phyloP scores from a whole-genome alignment of 2,888 invertebrate genomes.

The Bombylius discolor region DNA sequence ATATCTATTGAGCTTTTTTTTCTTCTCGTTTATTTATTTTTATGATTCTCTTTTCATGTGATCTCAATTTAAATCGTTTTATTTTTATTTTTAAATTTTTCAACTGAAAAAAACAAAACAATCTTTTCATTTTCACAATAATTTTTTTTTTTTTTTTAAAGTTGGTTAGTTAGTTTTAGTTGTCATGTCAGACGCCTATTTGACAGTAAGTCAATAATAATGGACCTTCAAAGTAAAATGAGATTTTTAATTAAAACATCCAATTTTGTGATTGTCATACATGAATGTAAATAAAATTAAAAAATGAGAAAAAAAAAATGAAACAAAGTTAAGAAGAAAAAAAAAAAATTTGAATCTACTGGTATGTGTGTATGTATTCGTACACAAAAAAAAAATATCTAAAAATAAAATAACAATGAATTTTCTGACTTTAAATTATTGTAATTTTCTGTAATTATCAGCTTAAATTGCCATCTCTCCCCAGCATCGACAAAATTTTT shows the following conservation, averaged over 20 bases:
- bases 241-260: constrained; percentile 7
- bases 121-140: not conserved
- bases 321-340: not conserved
- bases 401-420: not conserved
- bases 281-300: not conserved
- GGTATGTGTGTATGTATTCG: no score
- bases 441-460: constrained; percentile 7
- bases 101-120: no score
- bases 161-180: not conserved
- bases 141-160: not conserved
- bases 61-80: no score
- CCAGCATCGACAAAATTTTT: not conserved
- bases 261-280: not conserved
- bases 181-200: constrained; percentile 6
- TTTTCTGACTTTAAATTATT: constrained; percentile 2
- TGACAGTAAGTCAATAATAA: constrained; percentile 8
- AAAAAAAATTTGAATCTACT: no score
- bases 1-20: no score
- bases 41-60: no score
- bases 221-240: constrained; percentile 3
- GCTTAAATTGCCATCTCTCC: constrained; percentile 1
- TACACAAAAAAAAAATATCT: not conserved
- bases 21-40: no score
- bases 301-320: not conserved
- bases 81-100: no score